Evolutionary conservation across 2,113 vertebrate species (phyloP).

Genomic region (Lampris megalopsis): DNA sequence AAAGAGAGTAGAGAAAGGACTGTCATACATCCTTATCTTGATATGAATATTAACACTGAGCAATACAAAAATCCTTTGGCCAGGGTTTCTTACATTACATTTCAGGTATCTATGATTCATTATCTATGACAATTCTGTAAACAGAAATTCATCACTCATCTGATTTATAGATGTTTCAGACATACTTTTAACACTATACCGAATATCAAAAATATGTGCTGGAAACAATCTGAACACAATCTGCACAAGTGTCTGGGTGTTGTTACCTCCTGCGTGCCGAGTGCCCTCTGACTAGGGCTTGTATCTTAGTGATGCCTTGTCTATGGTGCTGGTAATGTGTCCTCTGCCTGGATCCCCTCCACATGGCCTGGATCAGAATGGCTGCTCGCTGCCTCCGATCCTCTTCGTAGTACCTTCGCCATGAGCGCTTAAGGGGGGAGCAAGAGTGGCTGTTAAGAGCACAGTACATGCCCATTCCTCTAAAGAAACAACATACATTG

Average conservation of each 20-base stretch:
- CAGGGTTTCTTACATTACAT: no score
- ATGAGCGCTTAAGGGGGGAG: conserved; percentile 76
- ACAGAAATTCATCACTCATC: neutral
- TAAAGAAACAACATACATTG: neutral
- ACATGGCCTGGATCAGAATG: conserved; percentile 85
- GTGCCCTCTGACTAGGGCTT: conserved; percentile 88
- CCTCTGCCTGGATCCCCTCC: conserved; percentile 85
- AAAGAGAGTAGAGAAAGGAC: conserved; percentile 5
- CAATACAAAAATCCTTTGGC: no score
- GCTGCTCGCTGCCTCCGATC: conserved; percentile 76
- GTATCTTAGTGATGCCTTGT: conserved; percentile 81
- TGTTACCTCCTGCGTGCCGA: conserved; percentile 89
- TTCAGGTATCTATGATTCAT: no score
- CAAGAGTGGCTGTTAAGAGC: neutral
- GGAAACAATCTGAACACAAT: neutral
- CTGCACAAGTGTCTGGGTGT: neutral
- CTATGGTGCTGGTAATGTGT: conserved; percentile 67
- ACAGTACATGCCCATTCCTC: neutral
- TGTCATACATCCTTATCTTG: neutral
- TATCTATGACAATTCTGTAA: no score
- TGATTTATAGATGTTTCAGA: neutral
- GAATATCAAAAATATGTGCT: neutral
- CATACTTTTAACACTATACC: neutral
- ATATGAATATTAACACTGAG: no score
- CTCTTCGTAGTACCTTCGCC: conserved; percentile 80